A percentile compares a stretch with the other conserved stretches of the same genome.
These are phyloP conservation scores for Lepetodrilus schrolli DNA, from an alignment of 2,888 invertebrate species.

Conservation along the genomic window DNA sequence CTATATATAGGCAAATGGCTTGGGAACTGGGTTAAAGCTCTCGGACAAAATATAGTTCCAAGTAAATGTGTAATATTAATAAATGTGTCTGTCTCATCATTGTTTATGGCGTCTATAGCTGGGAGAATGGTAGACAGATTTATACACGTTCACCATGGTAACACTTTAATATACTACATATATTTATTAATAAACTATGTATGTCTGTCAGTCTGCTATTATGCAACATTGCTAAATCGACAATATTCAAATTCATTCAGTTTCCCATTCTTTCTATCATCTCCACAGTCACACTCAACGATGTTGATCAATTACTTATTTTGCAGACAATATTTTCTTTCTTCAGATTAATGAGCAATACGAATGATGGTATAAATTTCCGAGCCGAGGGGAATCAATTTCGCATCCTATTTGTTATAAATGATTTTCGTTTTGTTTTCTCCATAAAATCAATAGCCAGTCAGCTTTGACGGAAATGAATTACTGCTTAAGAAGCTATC, in stretches of 20 bases:
- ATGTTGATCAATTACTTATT: conserved; percentile 24
- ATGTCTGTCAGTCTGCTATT: not conserved
- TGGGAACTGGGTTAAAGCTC: no score
- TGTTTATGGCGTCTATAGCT: no score
- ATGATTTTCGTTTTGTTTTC: conserved; percentile 27
- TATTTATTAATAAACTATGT: no score
- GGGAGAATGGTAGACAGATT: no score
- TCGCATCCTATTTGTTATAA: conserved; percentile 25
- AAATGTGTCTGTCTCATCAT: no score
- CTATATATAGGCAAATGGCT: no score
- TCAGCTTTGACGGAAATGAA: conserved; percentile 23
- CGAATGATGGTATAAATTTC: conserved; percentile 25
- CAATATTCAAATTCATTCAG: not conserved
- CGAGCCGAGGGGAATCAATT: conserved; percentile 22
- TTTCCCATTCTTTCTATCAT: not conserved
- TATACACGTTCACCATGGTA: no score
- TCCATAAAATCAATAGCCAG: conserved; percentile 22
- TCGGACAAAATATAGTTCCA: no score
- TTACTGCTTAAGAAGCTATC: conserved; percentile 28
- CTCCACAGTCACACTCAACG: not conserved
- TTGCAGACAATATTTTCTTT: conserved; percentile 26
- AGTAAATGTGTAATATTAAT: no score
- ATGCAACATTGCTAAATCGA: not conserved
- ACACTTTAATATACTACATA: no score
- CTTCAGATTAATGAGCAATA: conserved; percentile 26